These are phyloP conservation scores for Pachycephala philippinensis DNA, from an alignment of 2,113 vertebrate species.

Conservation along the genomic window DNA sequence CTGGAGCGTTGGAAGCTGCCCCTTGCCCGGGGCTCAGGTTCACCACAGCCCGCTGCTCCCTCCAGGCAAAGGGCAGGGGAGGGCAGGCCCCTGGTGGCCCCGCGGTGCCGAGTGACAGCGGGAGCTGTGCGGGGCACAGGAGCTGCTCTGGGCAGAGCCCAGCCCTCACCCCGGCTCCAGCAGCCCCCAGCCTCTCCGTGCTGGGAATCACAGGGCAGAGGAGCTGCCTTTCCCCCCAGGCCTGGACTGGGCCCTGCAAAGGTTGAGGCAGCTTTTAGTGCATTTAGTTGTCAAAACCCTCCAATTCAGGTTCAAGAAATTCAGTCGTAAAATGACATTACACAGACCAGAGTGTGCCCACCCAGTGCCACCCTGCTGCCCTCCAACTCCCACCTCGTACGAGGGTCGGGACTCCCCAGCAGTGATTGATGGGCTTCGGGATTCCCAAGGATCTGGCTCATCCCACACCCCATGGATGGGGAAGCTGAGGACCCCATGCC, in stretches of 20 bases:
- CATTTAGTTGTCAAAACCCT: not conserved
- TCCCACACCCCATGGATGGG: fast-evolving
- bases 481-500: fast-evolving
- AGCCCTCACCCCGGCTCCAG: not conserved
- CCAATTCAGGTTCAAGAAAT: not conserved
- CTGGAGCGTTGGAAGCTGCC: not conserved
- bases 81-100: not conserved
- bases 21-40: not conserved
- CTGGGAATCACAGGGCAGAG: not conserved
- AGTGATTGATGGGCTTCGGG: fast-evolving
- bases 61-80: not conserved
- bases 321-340: not conserved
- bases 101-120: not conserved
- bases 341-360: fast-evolving
- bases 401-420: not conserved
- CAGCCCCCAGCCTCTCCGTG: fast-evolving
- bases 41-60: not conserved
- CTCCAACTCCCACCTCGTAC: fast-evolving
- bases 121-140: not conserved
- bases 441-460: fast-evolving
- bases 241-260: fast-evolving
- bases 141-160: not conserved
- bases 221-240: fast-evolving
- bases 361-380: not conserved
- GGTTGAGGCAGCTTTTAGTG: not conserved